Evolutionary conservation across 2,113 vertebrate genomes (phyloP).

Genomic region (Colistium nudipinnis): DNA sequence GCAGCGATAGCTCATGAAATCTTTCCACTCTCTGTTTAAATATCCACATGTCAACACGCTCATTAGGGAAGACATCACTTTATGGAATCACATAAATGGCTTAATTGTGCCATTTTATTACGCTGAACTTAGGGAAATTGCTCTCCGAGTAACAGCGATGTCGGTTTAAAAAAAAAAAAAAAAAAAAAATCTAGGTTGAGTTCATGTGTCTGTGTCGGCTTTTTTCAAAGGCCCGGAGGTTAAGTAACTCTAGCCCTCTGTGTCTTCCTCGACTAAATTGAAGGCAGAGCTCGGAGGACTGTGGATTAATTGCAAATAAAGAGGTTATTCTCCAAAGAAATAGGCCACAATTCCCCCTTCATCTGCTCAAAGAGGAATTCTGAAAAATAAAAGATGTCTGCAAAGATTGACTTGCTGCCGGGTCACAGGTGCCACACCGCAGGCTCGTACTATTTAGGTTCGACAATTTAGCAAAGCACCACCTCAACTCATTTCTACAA

Average conservation of each 20-base stretch:
- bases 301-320: slow-evolving; percentile 79
- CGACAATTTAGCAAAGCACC: not conserved
- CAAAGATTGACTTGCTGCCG: slow-evolving; percentile 13
- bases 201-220: slow-evolving; percentile 58
- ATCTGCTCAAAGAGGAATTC: slow-evolving; percentile 39
- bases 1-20: not conserved
- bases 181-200: slow-evolving; percentile 73
- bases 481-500: not conserved
- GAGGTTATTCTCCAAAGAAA: slow-evolving; percentile 79
- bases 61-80: slow-evolving; percentile 60
- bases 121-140: slow-evolving; percentile 45
- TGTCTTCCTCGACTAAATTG: slow-evolving; percentile 75
- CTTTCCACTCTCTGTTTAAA: slow-evolving; percentile 18
- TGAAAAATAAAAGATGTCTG: slow-evolving; percentile 37
- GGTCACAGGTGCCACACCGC: slow-evolving; percentile 31
- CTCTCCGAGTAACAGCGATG: slow-evolving; percentile 21
- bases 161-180: slow-evolving; percentile 34
- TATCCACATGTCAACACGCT: slow-evolving; percentile 30
- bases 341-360: slow-evolving; percentile 70
- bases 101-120: slow-evolving; percentile 67
- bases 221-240: slow-evolving; percentile 71
- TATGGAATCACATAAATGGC: slow-evolving; percentile 45
- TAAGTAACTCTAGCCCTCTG: slow-evolving; percentile 73
- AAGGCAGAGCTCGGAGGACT: slow-evolving; percentile 73
- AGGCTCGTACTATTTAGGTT: not conserved